phyloP scores from a whole-genome alignment of 2,888 invertebrate genomes.

The Neocrepidodera transversa region DNA sequence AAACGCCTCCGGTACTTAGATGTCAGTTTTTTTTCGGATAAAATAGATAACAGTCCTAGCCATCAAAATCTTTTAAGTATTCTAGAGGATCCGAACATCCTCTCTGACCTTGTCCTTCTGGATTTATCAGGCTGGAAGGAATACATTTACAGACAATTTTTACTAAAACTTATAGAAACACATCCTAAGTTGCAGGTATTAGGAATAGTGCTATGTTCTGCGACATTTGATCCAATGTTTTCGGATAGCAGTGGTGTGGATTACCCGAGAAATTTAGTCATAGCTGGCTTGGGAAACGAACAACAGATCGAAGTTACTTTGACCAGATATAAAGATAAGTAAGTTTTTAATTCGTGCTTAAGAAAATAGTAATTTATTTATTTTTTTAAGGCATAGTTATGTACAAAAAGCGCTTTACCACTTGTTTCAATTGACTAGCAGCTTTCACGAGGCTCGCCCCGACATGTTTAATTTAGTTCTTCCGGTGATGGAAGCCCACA shows the following conservation, averaged over 20 bases:
- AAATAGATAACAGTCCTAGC: conserved; percentile 42
- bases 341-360: conserved; percentile 7
- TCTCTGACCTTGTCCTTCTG: conserved; percentile 66
- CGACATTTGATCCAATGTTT: conserved; percentile 52
- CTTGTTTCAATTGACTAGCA: conserved; percentile 63
- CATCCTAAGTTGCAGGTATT: conserved; percentile 54
- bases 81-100: conserved; percentile 60
- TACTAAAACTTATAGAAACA: conserved; percentile 48
- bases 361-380: neutral
- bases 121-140: conserved; percentile 68
- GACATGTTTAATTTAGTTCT: conserved; percentile 70
- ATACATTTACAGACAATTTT: conserved; percentile 39
- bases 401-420: conserved; percentile 73
- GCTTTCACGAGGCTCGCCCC: conserved; percentile 63
- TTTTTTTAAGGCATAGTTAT: conserved; percentile 62
- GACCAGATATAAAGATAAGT: conserved; percentile 62
- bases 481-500: conserved; percentile 61
- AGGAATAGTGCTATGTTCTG: conserved; percentile 54
- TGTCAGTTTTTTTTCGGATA: conserved; percentile 53
- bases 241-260: conserved; percentile 43
- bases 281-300: conserved; percentile 55
- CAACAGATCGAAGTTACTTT: conserved; percentile 62
- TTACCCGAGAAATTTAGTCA: conserved; percentile 45
- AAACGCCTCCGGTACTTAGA: conserved; percentile 53
- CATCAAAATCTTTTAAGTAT: conserved; percentile 36